A percentile compares a stretch with the other conserved stretches of the same genome.
Conservation (phyloP, 2,888 invertebrate species). For the Aromia moschata region DNA sequence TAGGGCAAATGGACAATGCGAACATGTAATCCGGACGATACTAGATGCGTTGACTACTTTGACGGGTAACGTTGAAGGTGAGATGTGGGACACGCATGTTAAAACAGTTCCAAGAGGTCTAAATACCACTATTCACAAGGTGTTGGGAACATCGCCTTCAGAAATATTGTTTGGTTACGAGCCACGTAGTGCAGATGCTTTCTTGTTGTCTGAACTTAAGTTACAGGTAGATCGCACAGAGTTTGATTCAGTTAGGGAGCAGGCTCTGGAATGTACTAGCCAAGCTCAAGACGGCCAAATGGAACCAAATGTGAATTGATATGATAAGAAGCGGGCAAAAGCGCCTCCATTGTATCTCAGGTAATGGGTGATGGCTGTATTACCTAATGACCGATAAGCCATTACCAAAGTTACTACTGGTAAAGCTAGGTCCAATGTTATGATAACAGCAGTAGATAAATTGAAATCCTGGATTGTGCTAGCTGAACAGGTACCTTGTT, state of each 20-base stretch:
- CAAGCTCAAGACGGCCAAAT: slow-evolving; percentile 34
- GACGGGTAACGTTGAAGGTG: neutral
- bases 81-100: neutral
- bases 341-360: too few species aligned
- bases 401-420: neutral
- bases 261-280: neutral
- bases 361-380: slow-evolving; percentile 5
- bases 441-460: neutral
- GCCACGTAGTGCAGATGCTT: neutral
- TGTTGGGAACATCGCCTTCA: slow-evolving; percentile 15
- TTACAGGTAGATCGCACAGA: neutral
- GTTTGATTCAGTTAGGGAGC: neutral
- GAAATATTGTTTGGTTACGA: slow-evolving; percentile 30
- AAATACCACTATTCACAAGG: slow-evolving; percentile 28
- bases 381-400: slow-evolving; percentile 16
- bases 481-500: neutral
- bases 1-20: slow-evolving; percentile 3
- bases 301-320: too few species aligned
- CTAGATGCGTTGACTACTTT: neutral
- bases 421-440: neutral
- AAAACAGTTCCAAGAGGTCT: slow-evolving; percentile 32
- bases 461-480: neutral
- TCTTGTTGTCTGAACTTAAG: neutral
- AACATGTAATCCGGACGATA: slow-evolving; percentile 2
- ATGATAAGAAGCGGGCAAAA: slow-evolving; percentile 20